Conservation (phyloP, 2,888 invertebrate species). For the Ophonus ardosiacus region DNA sequence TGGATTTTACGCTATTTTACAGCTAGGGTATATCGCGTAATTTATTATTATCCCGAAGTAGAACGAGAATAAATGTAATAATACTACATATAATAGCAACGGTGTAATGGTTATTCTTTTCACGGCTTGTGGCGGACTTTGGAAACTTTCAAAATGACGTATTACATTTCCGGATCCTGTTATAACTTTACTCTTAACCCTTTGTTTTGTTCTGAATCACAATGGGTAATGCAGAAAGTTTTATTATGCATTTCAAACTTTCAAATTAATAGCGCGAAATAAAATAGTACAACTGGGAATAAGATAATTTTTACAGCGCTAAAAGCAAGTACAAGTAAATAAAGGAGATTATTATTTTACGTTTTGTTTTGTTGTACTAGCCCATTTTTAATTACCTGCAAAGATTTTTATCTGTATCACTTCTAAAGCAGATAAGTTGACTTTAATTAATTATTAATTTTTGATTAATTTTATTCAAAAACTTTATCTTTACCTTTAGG, state of each 20-base stretch:
- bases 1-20: slow-evolving; percentile 5
- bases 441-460: too few relatives aligned
- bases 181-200: slow-evolving; percentile 26
- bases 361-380: too few relatives aligned
- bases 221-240: not conserved
- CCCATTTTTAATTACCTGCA: too few relatives aligned
- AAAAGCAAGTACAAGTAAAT: too few relatives aligned
- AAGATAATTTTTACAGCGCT: not conserved
- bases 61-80: not conserved
- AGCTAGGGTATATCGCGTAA: slow-evolving; percentile 2
- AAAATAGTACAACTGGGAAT: not conserved
- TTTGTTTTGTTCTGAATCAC: slow-evolving; percentile 34
- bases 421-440: too few relatives aligned
- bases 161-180: slow-evolving; percentile 28
- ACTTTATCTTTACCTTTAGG: too few relatives aligned
- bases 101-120: not conserved
- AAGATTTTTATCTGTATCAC: too few relatives aligned
- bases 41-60: slow-evolving; percentile 1
- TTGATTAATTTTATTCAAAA: too few relatives aligned
- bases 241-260: not conserved
- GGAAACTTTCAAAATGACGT: slow-evolving; percentile 34
- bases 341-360: not conserved
- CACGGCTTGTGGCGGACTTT: slow-evolving; percentile 14
- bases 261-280: not conserved
- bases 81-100: not conserved